Conservation (phyloP, 2,797 vertebrate genomes). For the Peromyscus nudipes region DNA sequence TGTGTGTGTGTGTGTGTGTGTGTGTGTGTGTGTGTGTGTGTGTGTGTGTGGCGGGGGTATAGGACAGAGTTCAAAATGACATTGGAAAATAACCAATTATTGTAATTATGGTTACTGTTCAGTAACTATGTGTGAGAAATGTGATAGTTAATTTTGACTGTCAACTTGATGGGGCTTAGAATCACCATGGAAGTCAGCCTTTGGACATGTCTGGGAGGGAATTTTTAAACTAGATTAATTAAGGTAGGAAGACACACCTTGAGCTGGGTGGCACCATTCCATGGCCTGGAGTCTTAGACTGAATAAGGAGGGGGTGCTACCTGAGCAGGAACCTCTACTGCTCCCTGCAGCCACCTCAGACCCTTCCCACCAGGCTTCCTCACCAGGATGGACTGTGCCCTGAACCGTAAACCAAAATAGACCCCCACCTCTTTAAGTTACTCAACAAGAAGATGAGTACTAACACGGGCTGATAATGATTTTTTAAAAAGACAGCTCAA, state of each 20-base stretch:
- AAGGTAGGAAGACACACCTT: background rate
- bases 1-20: background rate
- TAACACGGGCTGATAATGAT: background rate
- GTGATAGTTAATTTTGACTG: background rate
- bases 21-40: background rate
- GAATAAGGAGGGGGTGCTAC: background rate
- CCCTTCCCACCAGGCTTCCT: background rate
- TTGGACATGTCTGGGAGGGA: background rate
- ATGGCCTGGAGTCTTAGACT: background rate
- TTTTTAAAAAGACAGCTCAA: background rate
- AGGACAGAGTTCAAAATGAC: background rate
- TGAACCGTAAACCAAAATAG: background rate
- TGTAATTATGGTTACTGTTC: background rate
- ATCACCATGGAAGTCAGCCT: background rate
- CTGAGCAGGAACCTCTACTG: too few species aligned
- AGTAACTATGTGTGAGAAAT: background rate
- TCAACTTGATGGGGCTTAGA: background rate
- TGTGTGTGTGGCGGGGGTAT: background rate
- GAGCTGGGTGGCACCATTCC: too few species aligned
- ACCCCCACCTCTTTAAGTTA: background rate
- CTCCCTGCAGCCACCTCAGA: background rate
- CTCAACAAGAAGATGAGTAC: background rate
- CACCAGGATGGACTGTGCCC: background rate
- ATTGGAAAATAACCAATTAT: conserved; percentile 18
- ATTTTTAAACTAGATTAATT: background rate